Percentiles rank a stretch among this genome's conserved stretches.
Evolutionary conservation across 2,113 vertebrate species (phyloP).

Genomic region (Lonchura striata): DNA sequence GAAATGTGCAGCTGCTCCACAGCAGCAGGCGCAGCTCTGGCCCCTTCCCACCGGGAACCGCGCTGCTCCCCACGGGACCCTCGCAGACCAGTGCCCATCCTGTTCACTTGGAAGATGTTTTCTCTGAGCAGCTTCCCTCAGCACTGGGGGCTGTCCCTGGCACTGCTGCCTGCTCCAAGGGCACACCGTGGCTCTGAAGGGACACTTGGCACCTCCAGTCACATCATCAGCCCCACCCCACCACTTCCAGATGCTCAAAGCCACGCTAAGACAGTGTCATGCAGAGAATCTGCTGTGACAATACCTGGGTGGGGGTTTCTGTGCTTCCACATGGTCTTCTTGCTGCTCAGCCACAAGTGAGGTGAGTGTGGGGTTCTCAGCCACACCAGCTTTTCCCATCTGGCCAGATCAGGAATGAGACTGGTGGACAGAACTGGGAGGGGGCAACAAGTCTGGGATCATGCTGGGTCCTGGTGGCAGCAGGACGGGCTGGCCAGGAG

Average conservation of each 20-base stretch:
- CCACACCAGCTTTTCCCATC: not conserved
- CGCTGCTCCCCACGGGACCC: not conserved
- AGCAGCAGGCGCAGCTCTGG: slow-evolving; percentile 10
- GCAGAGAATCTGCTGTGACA: not conserved
- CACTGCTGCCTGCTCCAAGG: not conserved
- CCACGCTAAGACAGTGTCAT: fast-evolving
- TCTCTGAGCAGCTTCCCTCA: not conserved
- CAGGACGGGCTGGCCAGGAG: not conserved
- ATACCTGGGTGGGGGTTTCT: not conserved
- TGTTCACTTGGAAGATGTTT: not conserved
- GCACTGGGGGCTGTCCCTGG: fast-evolving
- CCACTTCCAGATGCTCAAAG: not conserved
- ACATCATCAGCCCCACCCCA: not conserved
- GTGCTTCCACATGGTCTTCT: fast-evolving
- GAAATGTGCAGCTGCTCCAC: slow-evolving; percentile 53
- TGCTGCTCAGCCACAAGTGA: not conserved
- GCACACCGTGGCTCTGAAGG: not conserved
- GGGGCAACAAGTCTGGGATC: not conserved
- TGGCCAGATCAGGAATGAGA: not conserved
- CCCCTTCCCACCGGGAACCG: not conserved
- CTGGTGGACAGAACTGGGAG: not conserved
- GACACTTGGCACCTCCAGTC: not conserved
- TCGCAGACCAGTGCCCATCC: not conserved
- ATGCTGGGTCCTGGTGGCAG: not conserved
- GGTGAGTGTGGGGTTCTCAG: not conserved